These are phyloP conservation scores for Ameiurus melas DNA, from an alignment of 2,113 vertebrate species.

Conservation along the genomic window DNA sequence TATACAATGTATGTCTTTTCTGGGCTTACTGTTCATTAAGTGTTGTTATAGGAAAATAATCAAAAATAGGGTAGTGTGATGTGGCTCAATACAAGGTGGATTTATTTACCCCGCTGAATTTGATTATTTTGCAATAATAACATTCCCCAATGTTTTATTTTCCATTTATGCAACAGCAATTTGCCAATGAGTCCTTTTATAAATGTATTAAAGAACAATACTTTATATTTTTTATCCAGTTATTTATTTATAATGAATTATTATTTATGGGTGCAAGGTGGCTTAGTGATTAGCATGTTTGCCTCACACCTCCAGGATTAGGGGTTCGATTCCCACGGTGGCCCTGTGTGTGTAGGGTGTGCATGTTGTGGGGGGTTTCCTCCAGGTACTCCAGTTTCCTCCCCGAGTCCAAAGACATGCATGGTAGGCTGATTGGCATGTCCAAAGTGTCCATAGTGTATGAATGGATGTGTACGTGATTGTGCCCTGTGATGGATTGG, in stretches of 20 bases:
- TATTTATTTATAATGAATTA: no score
- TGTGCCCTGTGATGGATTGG: no score
- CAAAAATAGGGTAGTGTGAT: neutral
- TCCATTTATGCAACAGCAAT: neutral
- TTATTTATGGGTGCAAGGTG: neutral
- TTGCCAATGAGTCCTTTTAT: neutral
- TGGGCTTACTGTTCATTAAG: neutral
- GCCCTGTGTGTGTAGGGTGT: no score
- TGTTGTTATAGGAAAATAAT: neutral
- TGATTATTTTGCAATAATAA: neutral
- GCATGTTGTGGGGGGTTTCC: no score
- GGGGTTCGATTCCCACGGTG: no score
- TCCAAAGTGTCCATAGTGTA: no score
- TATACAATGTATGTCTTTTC: neutral
- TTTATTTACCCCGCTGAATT: neutral
- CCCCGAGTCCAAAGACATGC: no score
- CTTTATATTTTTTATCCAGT: neutral
- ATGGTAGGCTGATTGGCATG: no score
- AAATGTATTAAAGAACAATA: neutral
- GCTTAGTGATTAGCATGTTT: no score
- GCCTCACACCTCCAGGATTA: no score
- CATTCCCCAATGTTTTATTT: neutral
- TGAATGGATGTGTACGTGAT: no score
- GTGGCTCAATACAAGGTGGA: neutral
- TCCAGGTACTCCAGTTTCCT: no score